A percentile compares a stretch with the other conserved stretches of the same genome.
Evolutionary conservation across 2,797 vertebrate species (phyloP).

Genomic region (Natrix natrix): DNA sequence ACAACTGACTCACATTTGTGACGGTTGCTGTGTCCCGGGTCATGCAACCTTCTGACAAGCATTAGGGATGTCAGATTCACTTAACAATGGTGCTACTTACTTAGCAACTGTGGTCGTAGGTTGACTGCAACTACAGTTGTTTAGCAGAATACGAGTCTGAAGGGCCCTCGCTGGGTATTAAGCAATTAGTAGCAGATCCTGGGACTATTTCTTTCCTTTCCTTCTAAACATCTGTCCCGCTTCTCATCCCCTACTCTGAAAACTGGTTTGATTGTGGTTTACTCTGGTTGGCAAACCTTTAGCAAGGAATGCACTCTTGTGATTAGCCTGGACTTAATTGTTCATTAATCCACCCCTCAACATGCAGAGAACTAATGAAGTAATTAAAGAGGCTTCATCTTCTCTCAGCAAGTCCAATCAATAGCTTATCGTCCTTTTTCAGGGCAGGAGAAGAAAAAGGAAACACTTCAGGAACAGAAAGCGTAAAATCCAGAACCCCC

Average conservation of each 20-base stretch:
- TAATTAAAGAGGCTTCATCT: conserved; percentile 56
- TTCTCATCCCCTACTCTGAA: neutral
- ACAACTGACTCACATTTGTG: too few species aligned
- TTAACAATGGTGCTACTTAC: too few species aligned
- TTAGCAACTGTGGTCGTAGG: neutral
- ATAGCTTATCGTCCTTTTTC: conserved; percentile 52
- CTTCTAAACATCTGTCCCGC: too few species aligned
- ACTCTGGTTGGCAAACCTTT: conserved; percentile 27
- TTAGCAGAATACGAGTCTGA: neutral
- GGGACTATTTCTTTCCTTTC: neutral
- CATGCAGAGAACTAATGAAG: conserved; percentile 55
- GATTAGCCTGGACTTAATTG: conserved; percentile 40
- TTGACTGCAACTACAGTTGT: neutral
- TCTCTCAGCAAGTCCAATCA: conserved; percentile 54
- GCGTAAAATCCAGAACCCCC: neutral
- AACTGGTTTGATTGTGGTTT: neutral
- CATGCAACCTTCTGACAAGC: too few species aligned
- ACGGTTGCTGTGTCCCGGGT: too few species aligned
- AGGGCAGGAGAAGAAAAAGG: neutral
- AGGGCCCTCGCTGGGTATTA: neutral
- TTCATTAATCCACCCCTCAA: conserved; percentile 45
- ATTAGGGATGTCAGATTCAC: too few species aligned
- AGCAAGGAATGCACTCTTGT: conserved; percentile 29
- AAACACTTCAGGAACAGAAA: neutral
- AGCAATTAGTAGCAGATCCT: neutral